Evolutionary conservation across 2,888 invertebrate genomes (phyloP), one percentile per base, ranked within the genome.

Genomic region (Brassicogethes aeneus): DNA sequence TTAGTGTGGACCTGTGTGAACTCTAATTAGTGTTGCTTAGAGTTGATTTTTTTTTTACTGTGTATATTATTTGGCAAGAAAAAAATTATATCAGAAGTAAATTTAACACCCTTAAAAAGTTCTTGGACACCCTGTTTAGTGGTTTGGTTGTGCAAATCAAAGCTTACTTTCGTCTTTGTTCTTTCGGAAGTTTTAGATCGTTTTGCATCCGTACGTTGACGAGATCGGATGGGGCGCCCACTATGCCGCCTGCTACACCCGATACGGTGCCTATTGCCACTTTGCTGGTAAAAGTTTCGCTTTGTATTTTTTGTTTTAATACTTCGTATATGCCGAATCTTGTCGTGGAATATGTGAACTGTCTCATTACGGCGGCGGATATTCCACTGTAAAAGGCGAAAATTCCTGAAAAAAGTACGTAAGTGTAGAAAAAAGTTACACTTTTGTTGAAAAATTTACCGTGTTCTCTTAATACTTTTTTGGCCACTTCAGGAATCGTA

Each of bases 181-280:
- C 87, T 39, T 70, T 61, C 3, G 91, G 80, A 35, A 96, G 68
- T 70, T 96, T 97, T 14, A 95, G 80, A 70, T 97, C 96, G 72
- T 97, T 97, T 67, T 97, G 96, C 96, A 97, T 96, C 53, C 97
- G 75, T 3, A 97, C 96, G 71, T 97, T 97, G 37, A 97, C 85
- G 73, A 97, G 78, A 72, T 97, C 97, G 8, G 90, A 93, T 1
- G 96, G 96, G 30, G 94, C 91, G 1, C 93, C 95, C 2, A 95
- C 81, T 56, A 95, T 76, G 5, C 96, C 96, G 32, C 96, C 96
- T 31, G 80, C 77, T 37, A 85, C 83, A 2, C 95, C 96, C 17
- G 91, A 83, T 7, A 82, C 52, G 2, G 83, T 86, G 34, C 95
- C 93, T 46, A 94, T 66, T 23, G 75, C 65, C n/a, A 84, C 81